phyloP scores from a whole-genome alignment of 2,113 vertebrate genomes.

The Colinus virginianus region DNA sequence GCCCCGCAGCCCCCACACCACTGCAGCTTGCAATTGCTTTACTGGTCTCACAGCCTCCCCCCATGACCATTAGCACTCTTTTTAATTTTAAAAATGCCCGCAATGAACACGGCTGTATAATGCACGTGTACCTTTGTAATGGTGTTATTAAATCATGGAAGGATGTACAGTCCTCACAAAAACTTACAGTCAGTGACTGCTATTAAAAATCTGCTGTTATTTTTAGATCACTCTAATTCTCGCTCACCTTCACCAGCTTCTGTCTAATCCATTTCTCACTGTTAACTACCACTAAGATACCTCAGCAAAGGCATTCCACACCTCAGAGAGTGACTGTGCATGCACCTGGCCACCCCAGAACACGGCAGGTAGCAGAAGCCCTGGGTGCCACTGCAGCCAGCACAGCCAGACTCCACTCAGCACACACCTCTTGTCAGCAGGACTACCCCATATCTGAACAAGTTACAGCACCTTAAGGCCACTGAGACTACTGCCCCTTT shows the following conservation, averaged over 20 bases:
- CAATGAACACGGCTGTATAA: neutral
- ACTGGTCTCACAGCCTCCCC: neutral
- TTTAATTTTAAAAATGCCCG: neutral
- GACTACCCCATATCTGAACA: neutral
- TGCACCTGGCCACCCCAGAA: neutral
- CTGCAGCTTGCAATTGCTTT: neutral
- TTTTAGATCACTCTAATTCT: conserved; percentile 57
- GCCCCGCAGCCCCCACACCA: neutral
- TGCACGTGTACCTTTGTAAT: neutral
- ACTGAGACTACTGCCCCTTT: neutral
- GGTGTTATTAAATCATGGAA: neutral
- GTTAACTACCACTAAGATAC: conserved; percentile 17
- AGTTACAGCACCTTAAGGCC: neutral
- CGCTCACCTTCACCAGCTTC: conserved; percentile 23
- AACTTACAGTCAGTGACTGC: neutral
- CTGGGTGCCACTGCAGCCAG: neutral
- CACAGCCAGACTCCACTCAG: neutral
- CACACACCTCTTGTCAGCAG: neutral
- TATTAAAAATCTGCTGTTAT: conserved; percentile 45
- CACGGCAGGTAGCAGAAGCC: neutral
- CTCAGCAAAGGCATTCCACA: neutral
- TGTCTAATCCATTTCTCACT: conserved; percentile 43
- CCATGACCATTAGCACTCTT: neutral
- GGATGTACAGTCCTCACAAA: neutral
- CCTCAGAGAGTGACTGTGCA: neutral